phyloP scores from a whole-genome alignment of 2,797 vertebrate genomes.

The Acanthis flammea region DNA sequence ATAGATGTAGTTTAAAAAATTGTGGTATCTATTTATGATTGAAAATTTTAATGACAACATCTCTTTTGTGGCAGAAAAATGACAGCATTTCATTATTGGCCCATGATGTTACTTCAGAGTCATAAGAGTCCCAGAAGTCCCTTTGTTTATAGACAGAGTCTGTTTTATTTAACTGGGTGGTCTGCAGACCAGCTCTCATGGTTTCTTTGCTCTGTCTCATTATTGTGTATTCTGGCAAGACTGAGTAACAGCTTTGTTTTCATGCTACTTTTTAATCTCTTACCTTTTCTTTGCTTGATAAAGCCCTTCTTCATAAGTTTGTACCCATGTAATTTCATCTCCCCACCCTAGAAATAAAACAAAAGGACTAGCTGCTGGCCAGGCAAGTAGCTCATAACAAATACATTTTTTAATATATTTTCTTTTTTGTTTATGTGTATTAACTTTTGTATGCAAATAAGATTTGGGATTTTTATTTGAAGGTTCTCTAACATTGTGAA shows the following conservation, averaged over 20 bases:
- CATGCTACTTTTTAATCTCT: neutral
- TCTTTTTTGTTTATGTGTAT: neutral
- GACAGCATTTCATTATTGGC: neutral
- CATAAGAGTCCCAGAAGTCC: neutral
- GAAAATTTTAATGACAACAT: neutral
- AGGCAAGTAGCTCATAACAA: neutral
- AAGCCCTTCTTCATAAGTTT: conserved; percentile 85
- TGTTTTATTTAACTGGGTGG: neutral
- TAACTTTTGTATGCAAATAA: neutral
- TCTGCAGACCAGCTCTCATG: neutral
- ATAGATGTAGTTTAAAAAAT: neutral
- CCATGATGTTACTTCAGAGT: neutral
- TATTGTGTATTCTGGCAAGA: neutral
- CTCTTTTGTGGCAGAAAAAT: neutral
- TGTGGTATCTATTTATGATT: neutral
- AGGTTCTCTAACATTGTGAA: neutral
- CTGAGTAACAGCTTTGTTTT: neutral
- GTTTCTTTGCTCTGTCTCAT: neutral
- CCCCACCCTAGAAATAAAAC: conserved; percentile 82
- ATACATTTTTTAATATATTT: neutral
- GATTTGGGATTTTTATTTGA: neutral
- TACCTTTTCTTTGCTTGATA: conserved; percentile 78
- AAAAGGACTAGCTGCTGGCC: neutral
- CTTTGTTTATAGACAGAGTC: neutral
- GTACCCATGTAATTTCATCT: conserved; percentile 80